Evolutionary conservation across 2,113 vertebrate species (phyloP), one percentile per base, ranked within the genome.

Genomic region (Ailuropoda melanoleuca): DNA sequence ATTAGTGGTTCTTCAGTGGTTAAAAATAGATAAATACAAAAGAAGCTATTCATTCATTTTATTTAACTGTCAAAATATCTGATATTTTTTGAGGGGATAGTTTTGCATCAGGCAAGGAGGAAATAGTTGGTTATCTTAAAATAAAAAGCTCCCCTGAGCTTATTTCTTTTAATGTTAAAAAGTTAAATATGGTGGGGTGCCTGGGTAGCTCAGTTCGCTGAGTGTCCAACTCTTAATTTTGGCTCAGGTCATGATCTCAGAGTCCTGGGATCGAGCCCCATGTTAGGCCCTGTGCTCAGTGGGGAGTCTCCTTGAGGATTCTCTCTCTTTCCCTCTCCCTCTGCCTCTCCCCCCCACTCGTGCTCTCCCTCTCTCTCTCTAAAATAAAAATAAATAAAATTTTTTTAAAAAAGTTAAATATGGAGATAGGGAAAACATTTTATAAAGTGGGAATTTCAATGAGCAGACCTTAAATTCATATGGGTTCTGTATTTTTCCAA

Each of bases 51-150:
- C 88, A 31, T 81, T 94, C 21, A 62, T 85, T 96, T 88, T 81
- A 88, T 18, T 53, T 88, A 75, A 39, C 43, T 92, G 37, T 97
- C 81, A 94, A 77, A 89, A 84, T 68, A 66, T 43, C 72, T 85
- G 56, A 18, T 90, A n/a, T 8, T 83, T 91, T 90, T 80, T 87
- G 21, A 89, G 84, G 26, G 48, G 48, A 78, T 13, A 62, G 5
- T 88, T 94, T 62, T 77, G 15, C 29, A 29, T 96, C n/a, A 95
- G 84, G 14, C 39, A 64, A 83, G 88, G n/a, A 88, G n/a, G 17
- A 90, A 78, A 4, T 70, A 50, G 60, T 82, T 93, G 55, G 78
- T 37, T 90, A 34, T 46, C 7, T 56, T 34, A 81, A 90, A 77
- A 70, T 26, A 70, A 60, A 31, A 55, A 29, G n/a, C 80, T 88